These are phyloP conservation scores for Hypotaenidia philippensis DNA, from an alignment of 2,797 vertebrate genomes.

Conservation along the genomic window DNA sequence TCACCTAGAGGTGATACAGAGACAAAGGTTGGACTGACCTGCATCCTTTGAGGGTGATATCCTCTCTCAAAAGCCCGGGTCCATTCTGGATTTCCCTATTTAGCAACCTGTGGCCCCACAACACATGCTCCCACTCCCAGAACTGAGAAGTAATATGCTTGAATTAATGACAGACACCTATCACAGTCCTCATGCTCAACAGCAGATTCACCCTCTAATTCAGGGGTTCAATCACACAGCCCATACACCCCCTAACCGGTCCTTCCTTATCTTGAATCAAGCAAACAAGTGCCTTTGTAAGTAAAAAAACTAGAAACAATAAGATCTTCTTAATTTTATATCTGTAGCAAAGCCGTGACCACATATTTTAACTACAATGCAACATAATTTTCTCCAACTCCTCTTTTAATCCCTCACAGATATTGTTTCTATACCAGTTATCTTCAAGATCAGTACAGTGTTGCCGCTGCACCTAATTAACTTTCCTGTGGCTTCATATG, in stretches of 20 bases:
- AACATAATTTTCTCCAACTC: background rate
- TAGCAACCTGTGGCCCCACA: background rate
- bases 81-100: background rate
- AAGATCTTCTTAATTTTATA: background rate
- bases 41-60: background rate
- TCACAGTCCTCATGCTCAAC: background rate
- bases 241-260: background rate
- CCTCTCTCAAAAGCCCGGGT: background rate
- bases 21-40: background rate
- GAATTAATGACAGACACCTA: background rate
- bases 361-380: background rate
- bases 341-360: background rate
- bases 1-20: background rate
- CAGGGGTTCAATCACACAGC: background rate
- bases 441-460: conserved; percentile 28
- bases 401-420: conserved; percentile 20
- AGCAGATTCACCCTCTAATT: background rate
- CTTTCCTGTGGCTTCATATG: background rate
- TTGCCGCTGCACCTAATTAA: conserved; percentile 37
- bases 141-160: background rate
- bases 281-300: background rate
- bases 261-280: background rate
- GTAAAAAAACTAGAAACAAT: background rate
- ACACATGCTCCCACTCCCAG: background rate
- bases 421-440: background rate